Evolutionary conservation across 2,113 vertebrate species (phyloP), one percentile per base, ranked within the genome.

Genomic region (Hymenochirus boettgeri): DNA sequence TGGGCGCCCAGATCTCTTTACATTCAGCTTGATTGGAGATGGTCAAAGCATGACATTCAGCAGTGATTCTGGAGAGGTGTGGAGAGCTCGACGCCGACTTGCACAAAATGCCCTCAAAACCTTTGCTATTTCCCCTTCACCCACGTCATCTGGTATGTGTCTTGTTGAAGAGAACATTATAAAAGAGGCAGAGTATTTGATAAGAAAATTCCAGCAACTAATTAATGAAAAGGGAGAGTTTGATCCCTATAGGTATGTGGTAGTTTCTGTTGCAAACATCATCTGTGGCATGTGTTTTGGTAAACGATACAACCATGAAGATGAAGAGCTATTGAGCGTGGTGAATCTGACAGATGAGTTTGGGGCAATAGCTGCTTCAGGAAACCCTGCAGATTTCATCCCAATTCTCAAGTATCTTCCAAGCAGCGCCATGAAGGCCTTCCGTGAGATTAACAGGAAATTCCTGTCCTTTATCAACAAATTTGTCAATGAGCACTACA

Each of bases 201-300:
- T 92, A 7, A 35, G 65, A 18, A 84, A 79, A 55, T 75, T 95
- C 12, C 60, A 71, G 24, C 61, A 42, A 0, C 74, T 82, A 65
- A 93, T 89, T 87, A 39, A 76, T 39, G 23, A 56, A 0, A 47
- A 72, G 1, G 88, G 89, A 23, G 72, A 64, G 61, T 94, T 93
- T 9, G 91, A 95, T 57, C 90, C 89, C 6, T 88, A 85, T 67
- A 80, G 80, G 3, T 83, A 90, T 39, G 65, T 96, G 2, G 88
- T 93, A 1, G 78, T 94, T 47, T 93, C 93, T 0, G 93, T 96
- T 13, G 83, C 87, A 19, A 96, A 95, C 1, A 88, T 95, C 55
- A 91, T 96, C 73, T 92, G 88, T 29, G 93, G 88, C 31, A 93
- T 96, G 72, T 93, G 92, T 76, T 95, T 93, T 4, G 91, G 91